Base-by-base conservation (phyloP, 2,797 vertebrate genomes). In the Poecile montanus region DNA sequence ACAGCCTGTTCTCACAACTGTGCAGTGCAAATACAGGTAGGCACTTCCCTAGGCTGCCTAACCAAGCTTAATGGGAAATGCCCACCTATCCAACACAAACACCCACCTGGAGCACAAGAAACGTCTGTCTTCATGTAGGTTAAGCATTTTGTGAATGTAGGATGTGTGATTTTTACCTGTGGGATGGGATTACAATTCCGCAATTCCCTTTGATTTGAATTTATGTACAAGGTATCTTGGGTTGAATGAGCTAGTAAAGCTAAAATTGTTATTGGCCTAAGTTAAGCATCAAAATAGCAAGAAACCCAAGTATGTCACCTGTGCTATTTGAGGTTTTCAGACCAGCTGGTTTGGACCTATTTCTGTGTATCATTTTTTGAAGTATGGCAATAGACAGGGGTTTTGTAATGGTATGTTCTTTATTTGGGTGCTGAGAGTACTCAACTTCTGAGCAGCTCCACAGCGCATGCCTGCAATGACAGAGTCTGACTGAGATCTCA, bases 221-320 rank as follows among this genome's bases (percentile, higher is more conserved):
- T 81, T 91, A 34, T 38, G 30, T 38, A 13, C 10, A 10, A 48
- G 26, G 11, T 58, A 30, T 20, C n/a, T 79, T 68, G 20, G 13
- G 9, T 16, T 70, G 62, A 66, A 19, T 4, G 7, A 93, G 14
- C 50, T 34, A 26, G 30, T 71, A 74, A 84, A 90, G 11, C 8
- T 61, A 80, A 19, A 0, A 0, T 82, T 0, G 0, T 42, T 89
- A 2, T 12, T 85, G 66, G 32, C 10, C 16, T 48, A 66, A 53
- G 29, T 38, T 42, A 85, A 88, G 15, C 36, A 71, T 73, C 25
- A 89, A 92, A 94, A 76, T 25, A 67, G 11, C 17, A 85, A 92
- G 71, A 80, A 91, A 77, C 29, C 30, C 16, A 76, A 56, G 26
- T 57, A 13, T 63, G 10, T 53, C 4, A 22, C 29, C 9, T 6